Evolutionary conservation across 2,888 invertebrate species (phyloP), one percentile per base, ranked within the genome.

Genomic region (Caenorhabditis sinica): DNA sequence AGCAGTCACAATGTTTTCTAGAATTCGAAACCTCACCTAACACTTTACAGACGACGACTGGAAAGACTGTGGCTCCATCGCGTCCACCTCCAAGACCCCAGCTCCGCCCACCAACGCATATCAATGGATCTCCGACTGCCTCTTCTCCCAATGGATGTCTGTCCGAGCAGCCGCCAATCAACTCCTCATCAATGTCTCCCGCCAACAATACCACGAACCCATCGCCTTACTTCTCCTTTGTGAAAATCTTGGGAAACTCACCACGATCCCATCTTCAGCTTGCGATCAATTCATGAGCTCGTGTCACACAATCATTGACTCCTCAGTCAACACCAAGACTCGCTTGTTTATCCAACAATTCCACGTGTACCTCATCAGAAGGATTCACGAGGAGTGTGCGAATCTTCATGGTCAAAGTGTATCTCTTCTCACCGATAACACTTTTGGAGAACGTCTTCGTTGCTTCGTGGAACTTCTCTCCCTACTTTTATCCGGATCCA

Each of bases 271-370:
- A 0, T 60, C 81, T 0, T 30, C 82, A n/a, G 25, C 81, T 9
- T 82, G 79, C 23, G 88, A 87, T 45, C 87, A 88, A 23, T 88
- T 86, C 69, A 84, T 87, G 80, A 56, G 75, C 28, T 49, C 86
- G 3, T 82, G 82, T 15, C 82, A 87, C 63, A 58, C 53, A 0
- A 85, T 88, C 25, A 68, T 88, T 40, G 71, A 65, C 25, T 72
- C 80, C 4, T 82, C 85, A 3, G 60, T 73, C 43, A 79, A 80
- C 60, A 77, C 83, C 9, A 87, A 87, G 51, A 69, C 86, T 6
- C 43, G 87, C n/a, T 49, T 89, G 0, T 89, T 87, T 63, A 53
- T 85, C 9, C 74, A 88, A 40, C 81, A 85, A n/a, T 85, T 88
- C 75, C 88, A 88, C 36, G 73, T 88, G 8, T 84, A 83, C 20